A percentile compares a stretch with the other conserved stretches of the same genome.
Conservation (phyloP, 2,888 invertebrate genomes). For the Polyommatus iphigenia region DNA sequence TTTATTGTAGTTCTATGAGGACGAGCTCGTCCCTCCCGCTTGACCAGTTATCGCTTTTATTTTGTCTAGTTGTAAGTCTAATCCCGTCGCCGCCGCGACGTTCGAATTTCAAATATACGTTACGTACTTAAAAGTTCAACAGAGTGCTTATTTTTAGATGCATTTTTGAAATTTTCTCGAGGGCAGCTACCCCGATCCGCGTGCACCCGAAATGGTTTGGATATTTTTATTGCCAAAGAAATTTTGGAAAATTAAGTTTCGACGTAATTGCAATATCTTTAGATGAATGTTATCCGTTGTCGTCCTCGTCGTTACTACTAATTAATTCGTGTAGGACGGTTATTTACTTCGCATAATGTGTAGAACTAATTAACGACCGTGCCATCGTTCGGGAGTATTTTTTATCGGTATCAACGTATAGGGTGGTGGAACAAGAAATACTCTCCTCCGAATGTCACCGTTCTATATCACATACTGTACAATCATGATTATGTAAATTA, state of each 20-base stretch:
- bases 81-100: constrained; percentile 62
- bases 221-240: constrained; percentile 72
- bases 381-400: constrained; percentile 71
- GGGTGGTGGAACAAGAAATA: constrained; percentile 59
- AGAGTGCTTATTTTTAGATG: constrained; percentile 68
- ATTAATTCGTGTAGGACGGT: constrained; percentile 57
- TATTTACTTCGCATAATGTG: constrained; percentile 70
- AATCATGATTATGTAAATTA: constrained; percentile 71
- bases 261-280: constrained; percentile 56
- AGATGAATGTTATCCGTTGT: constrained; percentile 49
- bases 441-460: constrained; percentile 62
- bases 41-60: constrained; percentile 68
- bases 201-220: constrained; percentile 60
- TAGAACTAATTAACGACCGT: constrained; percentile 56
- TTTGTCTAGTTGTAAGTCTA: constrained; percentile 63
- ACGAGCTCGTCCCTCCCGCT: constrained; percentile 62
- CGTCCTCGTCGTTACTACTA: constrained; percentile 65
- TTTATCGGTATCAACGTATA: constrained; percentile 49
- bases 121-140: constrained; percentile 70
- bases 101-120: constrained; percentile 69
- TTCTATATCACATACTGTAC: constrained; percentile 54
- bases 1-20: constrained; percentile 71
- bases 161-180: constrained; percentile 66
- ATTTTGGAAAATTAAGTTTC: constrained; percentile 57
- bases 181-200: constrained; percentile 73